These are phyloP conservation scores for Leucoraja erinaceus DNA, from an alignment of 2,113 vertebrate genomes.

Conservation along the genomic window DNA sequence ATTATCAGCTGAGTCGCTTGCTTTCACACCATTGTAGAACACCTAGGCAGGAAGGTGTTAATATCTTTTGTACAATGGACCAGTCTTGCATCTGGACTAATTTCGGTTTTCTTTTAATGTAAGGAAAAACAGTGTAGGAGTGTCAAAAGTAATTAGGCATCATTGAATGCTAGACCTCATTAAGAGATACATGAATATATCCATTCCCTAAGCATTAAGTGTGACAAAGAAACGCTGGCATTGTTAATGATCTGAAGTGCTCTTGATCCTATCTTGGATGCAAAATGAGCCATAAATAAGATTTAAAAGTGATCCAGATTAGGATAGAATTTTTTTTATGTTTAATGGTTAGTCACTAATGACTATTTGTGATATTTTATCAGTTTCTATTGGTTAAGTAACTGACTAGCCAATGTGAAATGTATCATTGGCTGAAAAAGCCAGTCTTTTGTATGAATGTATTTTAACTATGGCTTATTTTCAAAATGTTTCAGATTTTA, in stretches of 20 bases:
- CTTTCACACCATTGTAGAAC: slow-evolving; percentile 28
- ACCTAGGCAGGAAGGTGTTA: slow-evolving; percentile 36
- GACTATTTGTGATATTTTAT: neutral
- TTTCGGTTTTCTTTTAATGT: slow-evolving; percentile 33
- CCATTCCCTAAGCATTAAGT: slow-evolving; percentile 37
- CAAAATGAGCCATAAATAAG: slow-evolving; percentile 28
- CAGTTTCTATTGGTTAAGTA: slow-evolving; percentile 16
- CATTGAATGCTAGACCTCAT: slow-evolving; percentile 37
- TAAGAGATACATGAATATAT: slow-evolving; percentile 35
- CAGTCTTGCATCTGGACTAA: slow-evolving; percentile 34
- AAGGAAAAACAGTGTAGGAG: slow-evolving; percentile 37
- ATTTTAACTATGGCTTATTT: neutral
- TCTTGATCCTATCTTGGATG: slow-evolving; percentile 30
- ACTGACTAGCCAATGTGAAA: neutral
- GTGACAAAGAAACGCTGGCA: slow-evolving; percentile 21
- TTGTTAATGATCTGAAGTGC: slow-evolving; percentile 27
- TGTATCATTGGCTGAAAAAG: neutral
- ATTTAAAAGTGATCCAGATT: slow-evolving; percentile 23
- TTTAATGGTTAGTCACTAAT: slow-evolving; percentile 20
- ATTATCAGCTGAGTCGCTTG: slow-evolving; percentile 23
- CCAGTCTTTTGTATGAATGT: neutral
- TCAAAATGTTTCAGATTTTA: neutral
- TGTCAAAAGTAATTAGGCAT: slow-evolving; percentile 38
- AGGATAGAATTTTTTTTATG: neutral
- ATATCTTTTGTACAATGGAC: slow-evolving; percentile 27